Conservation (phyloP, 2,113 vertebrate species). For the Tetrao urogallus region DNA sequence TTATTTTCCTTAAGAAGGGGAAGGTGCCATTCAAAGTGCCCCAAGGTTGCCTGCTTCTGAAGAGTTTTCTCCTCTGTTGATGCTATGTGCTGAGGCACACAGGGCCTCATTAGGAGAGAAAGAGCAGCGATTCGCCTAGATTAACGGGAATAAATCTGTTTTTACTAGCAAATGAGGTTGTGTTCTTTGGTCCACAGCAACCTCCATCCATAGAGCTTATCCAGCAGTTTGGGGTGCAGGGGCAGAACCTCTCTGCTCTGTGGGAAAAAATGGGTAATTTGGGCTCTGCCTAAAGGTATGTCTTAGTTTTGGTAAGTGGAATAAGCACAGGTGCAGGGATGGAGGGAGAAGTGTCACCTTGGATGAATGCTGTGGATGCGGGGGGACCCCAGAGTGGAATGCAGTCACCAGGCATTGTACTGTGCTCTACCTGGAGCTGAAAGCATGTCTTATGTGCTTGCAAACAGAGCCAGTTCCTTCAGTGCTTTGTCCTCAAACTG, state of each 20-base stretch:
- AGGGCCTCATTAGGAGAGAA: background rate
- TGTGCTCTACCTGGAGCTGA: rapidly evolving
- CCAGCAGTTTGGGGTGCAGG: background rate
- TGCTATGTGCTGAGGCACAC: background rate
- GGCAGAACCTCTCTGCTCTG: background rate
- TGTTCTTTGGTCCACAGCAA: background rate
- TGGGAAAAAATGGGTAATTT: background rate
- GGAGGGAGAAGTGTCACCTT: background rate
- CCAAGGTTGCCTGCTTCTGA: background rate
- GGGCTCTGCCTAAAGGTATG: background rate
- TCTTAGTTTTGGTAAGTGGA: background rate
- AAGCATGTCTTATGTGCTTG: background rate
- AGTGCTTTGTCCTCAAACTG: slow-evolving; percentile 61
- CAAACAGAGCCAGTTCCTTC: slow-evolving; percentile 28
- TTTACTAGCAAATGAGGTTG: background rate
- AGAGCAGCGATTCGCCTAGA: background rate
- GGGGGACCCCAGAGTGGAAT: background rate
- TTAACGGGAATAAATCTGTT: slow-evolving; percentile 23
- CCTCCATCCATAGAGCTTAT: background rate
- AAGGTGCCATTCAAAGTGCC: background rate
- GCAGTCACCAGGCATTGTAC: background rate
- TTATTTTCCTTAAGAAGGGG: background rate
- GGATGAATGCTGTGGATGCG: rapidly evolving
- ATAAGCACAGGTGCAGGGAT: background rate
- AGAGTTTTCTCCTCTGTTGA: background rate